A percentile compares a stretch with the other conserved stretches of the same genome.
These are phyloP conservation scores for Brachionus koreanus DNA, from an alignment of 1,140 invertebrate genomes.

Conservation along the genomic window DNA sequence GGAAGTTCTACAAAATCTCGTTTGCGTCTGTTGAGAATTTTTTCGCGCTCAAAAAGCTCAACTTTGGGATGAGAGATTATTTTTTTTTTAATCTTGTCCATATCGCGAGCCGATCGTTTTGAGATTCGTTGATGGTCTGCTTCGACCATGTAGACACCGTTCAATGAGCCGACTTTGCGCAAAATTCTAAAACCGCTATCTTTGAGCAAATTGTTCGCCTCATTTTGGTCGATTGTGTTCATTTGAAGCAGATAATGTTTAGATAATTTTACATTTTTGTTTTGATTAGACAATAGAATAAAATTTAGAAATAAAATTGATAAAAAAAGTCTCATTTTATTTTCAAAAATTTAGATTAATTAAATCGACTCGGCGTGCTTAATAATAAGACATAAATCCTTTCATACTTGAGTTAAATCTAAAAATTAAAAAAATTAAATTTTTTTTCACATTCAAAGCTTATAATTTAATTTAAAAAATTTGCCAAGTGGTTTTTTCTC, in stretches of 20 bases:
- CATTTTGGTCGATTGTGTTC: not conserved
- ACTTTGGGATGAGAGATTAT: not conserved
- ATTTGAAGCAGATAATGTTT: conserved; percentile 10
- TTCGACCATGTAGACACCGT: conserved; percentile 6
- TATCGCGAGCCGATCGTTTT: not conserved
- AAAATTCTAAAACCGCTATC: conserved; percentile 2
- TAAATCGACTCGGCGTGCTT: not conserved
- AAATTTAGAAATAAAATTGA: not conserved
- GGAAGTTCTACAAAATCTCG: conserved; percentile 28
- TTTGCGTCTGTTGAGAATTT: not conserved
- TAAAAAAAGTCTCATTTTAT: conserved; percentile 5
- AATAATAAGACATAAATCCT: not conserved
- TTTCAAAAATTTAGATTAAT: not conserved
- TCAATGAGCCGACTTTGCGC: not conserved
- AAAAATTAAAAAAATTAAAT: not conserved
- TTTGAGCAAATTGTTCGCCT: not conserved
- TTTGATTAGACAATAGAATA: not conserved
- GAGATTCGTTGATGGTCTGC: not conserved
- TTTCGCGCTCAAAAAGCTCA: not conserved
- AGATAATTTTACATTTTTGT: not conserved
- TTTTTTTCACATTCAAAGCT: not conserved
- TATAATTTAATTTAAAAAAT: not conserved
- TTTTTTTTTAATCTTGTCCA: not conserved
- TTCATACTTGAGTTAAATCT: not conserved
- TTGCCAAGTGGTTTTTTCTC: not conserved